Conservation (phyloP, 1,140 invertebrate species). For the Proales similis region DNA sequence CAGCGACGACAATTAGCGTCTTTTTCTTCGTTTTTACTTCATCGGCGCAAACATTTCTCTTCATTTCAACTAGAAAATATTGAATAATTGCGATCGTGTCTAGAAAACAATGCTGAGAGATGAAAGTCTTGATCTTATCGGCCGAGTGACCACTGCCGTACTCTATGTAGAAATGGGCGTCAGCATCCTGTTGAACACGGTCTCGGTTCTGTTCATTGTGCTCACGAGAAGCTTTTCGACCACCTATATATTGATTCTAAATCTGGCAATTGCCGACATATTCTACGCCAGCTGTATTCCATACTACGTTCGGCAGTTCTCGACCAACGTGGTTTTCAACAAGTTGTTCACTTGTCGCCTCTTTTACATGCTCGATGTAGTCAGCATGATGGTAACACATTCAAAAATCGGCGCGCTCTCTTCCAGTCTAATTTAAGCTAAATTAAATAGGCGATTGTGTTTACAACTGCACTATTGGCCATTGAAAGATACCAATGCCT, state of each 20-base stretch:
- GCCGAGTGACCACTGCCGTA: constrained; percentile 16
- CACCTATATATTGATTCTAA: constrained; percentile 28
- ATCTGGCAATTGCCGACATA: constrained; percentile 24
- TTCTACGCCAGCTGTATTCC: constrained; percentile 34
- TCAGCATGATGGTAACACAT: constrained; percentile 25
- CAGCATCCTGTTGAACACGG: constrained; percentile 9
- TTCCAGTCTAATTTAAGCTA: too few species aligned
- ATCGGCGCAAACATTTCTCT: too few species aligned
- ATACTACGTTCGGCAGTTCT: constrained; percentile 26
- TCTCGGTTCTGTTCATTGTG: constrained; percentile 16
- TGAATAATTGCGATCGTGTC: too few species aligned
- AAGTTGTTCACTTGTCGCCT: constrained; percentile 15
- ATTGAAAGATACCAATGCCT: constrained; percentile 25
- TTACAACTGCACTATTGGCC: constrained; percentile 18
- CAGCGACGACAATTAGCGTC: too few species aligned
- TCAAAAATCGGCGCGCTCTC: not conserved
- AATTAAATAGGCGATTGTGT: constrained; percentile 32
- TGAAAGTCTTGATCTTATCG: too few species aligned
- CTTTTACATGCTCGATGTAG: constrained; percentile 20
- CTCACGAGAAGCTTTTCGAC: constrained; percentile 1
- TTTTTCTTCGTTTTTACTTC: too few species aligned
- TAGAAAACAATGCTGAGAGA: too few species aligned
- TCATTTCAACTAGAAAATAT: too few species aligned
- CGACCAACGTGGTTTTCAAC: not conserved
- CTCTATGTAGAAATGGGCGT: constrained; percentile 22